These are phyloP conservation scores for Ranitomeya variabilis DNA, from an alignment of 2,113 vertebrate genomes.

Conservation along the genomic window DNA sequence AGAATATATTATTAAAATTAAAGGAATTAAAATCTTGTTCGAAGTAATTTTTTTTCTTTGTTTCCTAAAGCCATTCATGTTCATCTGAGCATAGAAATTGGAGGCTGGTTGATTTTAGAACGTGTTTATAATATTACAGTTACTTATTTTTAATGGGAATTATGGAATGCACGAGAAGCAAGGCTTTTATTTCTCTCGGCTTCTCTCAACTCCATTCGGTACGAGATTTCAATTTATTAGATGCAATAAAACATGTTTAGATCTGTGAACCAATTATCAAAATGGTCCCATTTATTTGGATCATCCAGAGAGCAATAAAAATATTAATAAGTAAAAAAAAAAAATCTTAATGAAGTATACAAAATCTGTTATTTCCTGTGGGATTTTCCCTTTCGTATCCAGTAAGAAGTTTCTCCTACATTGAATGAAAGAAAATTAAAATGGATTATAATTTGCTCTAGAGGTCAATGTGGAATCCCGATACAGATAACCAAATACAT, in stretches of 20 bases:
- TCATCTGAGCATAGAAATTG: neutral
- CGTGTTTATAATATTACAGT: slow-evolving; percentile 26
- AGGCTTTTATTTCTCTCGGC: neutral
- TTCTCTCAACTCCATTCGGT: neutral
- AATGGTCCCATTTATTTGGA: slow-evolving; percentile 14
- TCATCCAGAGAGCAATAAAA: neutral
- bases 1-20: slow-evolving; percentile 37
- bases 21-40: slow-evolving; percentile 14
- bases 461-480: neutral
- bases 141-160: slow-evolving; percentile 25
- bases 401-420: neutral
- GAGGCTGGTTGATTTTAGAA: neutral
- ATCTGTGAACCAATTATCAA: slow-evolving; percentile 18
- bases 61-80: slow-evolving; percentile 28
- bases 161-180: slow-evolving; percentile 7
- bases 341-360: neutral
- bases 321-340: neutral
- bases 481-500: neutral
- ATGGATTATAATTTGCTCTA: neutral
- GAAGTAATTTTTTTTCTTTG: neutral
- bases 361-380: neutral
- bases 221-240: neutral
- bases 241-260: neutral
- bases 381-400: neutral
- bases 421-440: neutral